A percentile compares a stretch with the other conserved stretches of the same genome.
Conservation (phyloP, 2,113 vertebrate species). For the Jaculus jaculus region DNA sequence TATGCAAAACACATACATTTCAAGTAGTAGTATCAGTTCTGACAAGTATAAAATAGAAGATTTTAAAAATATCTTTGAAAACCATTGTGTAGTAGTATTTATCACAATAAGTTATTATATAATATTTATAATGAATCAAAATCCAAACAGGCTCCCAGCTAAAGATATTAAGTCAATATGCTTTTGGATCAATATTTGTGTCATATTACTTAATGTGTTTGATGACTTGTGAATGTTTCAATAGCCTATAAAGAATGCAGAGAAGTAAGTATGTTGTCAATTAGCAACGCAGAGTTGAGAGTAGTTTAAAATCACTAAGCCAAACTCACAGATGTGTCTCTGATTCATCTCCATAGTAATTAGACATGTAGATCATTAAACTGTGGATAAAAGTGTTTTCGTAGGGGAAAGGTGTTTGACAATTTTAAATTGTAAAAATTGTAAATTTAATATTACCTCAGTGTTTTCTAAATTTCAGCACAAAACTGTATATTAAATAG, state of each 20-base stretch:
- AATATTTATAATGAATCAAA: conserved; percentile 15
- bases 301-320: not conserved
- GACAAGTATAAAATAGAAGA: not conserved
- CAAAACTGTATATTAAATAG: conserved; percentile 1
- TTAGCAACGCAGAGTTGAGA: not conserved
- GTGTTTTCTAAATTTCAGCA: not conserved
- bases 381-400: not conserved
- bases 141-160: not conserved
- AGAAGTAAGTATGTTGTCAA: conserved; percentile 19
- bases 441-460: not conserved
- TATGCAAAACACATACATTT: not conserved
- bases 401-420: not conserved
- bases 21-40: not conserved
- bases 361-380: not conserved
- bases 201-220: not conserved
- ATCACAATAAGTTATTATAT: not conserved
- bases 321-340: not conserved
- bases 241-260: not conserved
- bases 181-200: not conserved
- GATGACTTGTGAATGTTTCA: not conserved
- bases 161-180: not conserved
- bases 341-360: not conserved
- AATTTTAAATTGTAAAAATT: not conserved
- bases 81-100: not conserved
- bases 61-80: not conserved